Conservation (phyloP, 2,888 invertebrate species). For the Nesidiocoris tenuis region DNA sequence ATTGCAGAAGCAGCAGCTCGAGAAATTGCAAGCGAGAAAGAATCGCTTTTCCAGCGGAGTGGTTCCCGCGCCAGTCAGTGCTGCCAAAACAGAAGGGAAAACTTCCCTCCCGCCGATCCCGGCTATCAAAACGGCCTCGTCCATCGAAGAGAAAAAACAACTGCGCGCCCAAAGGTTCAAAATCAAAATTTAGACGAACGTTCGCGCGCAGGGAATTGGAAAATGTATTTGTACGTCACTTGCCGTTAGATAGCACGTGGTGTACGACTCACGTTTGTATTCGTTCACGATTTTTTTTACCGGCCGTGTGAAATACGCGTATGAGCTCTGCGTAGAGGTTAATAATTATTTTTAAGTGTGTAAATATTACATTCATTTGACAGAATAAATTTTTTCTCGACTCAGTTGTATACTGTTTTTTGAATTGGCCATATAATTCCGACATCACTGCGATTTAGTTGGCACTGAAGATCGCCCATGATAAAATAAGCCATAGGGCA, state of each 20-base stretch:
- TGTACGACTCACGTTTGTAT: not conserved
- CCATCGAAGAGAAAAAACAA: slow-evolving; percentile 51
- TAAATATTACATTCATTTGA: not conserved
- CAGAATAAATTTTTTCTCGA: not conserved
- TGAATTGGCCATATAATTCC: no score
- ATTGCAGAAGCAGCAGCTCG: slow-evolving; percentile 50
- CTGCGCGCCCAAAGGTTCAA: slow-evolving; percentile 51
- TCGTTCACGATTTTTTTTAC: not conserved
- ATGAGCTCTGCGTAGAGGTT: not conserved
- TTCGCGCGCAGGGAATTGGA: not conserved
- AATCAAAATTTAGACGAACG: slow-evolving; percentile 35
- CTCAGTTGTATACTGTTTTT: no score
- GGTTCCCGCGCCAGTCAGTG: slow-evolving; percentile 28
- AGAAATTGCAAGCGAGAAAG: slow-evolving; percentile 55
- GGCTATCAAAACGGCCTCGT: slow-evolving; percentile 45
- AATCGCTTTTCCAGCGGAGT: slow-evolving; percentile 53
- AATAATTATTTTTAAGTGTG: not conserved
- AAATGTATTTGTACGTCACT: not conserved
- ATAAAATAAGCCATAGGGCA: no score
- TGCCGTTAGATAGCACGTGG: no score
- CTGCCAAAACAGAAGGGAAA: slow-evolving; percentile 9
- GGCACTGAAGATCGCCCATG: no score
- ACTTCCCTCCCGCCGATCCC: slow-evolving; percentile 32
- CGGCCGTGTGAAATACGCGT: not conserved
- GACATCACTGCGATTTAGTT: not conserved